phyloP scores from a whole-genome alignment of 2,113 vertebrate genomes.

The Prochilodus magdalenae region DNA sequence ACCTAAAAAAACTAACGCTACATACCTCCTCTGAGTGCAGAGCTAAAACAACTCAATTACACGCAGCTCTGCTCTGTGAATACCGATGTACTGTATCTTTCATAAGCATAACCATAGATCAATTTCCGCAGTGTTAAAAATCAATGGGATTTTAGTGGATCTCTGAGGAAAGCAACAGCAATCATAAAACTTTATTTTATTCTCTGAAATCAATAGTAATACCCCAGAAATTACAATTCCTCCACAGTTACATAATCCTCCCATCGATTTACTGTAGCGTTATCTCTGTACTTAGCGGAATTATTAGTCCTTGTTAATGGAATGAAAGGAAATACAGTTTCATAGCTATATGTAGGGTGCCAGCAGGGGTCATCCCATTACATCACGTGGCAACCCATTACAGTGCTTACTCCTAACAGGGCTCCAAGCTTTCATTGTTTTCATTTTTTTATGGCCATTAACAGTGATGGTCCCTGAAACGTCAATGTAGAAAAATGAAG shows the following conservation, averaged over 20 bases:
- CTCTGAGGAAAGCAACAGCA: neutral
- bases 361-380: conserved; percentile 27
- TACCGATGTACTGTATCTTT: neutral
- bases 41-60: neutral
- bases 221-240: neutral
- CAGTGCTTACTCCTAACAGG: neutral
- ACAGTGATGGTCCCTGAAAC: too few relatives aligned
- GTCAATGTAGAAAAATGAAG: too few relatives aligned
- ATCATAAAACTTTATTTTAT: neutral
- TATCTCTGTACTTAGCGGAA: neutral
- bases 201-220: neutral
- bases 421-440: too few relatives aligned
- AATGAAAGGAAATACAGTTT: neutral
- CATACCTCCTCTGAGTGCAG: neutral
- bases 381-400: neutral
- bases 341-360: conserved; percentile 6
- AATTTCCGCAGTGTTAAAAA: neutral
- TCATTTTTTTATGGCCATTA: too few relatives aligned
- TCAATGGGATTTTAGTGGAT: neutral
- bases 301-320: conserved; percentile 24
- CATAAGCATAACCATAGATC: neutral
- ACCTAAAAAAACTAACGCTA: too few relatives aligned
- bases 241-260: neutral
- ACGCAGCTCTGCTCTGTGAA: neutral
- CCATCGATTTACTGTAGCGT: neutral